Percentiles rank a stretch among this genome's conserved stretches.
phyloP scores from a whole-genome alignment of 2,113 vertebrate species.

The Rhinopomastus cyanomelas region DNA sequence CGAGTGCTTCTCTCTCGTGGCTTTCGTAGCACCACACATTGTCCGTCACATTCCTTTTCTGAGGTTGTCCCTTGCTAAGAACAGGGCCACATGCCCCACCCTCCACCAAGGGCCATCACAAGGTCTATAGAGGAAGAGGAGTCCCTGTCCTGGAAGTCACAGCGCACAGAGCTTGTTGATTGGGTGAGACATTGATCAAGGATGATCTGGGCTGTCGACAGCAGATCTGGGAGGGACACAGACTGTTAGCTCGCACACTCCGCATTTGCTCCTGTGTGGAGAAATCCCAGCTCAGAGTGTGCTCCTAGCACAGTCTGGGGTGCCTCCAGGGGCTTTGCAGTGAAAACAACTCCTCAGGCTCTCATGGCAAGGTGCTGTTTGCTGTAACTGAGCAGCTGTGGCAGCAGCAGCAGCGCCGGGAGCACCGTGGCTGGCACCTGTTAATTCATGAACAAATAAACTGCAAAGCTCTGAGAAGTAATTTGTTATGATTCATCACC shows the following conservation, averaged over 20 bases:
- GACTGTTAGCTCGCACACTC: neutral
- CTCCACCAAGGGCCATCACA: neutral
- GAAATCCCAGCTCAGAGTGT: neutral
- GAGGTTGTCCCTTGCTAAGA: neutral
- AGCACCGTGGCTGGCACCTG: neutral
- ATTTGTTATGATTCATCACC: neutral
- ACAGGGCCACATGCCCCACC: no score
- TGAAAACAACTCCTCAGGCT: neutral
- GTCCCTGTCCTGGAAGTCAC: neutral
- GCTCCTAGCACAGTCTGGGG: neutral
- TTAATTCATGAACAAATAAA: neutral
- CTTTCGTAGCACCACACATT: accelerated
- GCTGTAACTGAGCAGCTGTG: neutral
- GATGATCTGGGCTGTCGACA: neutral
- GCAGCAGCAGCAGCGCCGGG: neutral
- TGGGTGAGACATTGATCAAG: neutral
- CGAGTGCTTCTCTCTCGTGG: neutral
- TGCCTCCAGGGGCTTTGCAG: neutral
- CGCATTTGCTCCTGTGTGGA: neutral
- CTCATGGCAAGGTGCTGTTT: neutral
- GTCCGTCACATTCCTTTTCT: neutral
- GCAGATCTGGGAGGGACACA: no score
- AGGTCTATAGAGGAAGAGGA: neutral
- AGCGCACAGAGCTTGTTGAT: neutral
- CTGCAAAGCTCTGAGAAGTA: neutral